Conservation (phyloP, 2,797 vertebrate species). For the Limnodromus scolopaceus region DNA sequence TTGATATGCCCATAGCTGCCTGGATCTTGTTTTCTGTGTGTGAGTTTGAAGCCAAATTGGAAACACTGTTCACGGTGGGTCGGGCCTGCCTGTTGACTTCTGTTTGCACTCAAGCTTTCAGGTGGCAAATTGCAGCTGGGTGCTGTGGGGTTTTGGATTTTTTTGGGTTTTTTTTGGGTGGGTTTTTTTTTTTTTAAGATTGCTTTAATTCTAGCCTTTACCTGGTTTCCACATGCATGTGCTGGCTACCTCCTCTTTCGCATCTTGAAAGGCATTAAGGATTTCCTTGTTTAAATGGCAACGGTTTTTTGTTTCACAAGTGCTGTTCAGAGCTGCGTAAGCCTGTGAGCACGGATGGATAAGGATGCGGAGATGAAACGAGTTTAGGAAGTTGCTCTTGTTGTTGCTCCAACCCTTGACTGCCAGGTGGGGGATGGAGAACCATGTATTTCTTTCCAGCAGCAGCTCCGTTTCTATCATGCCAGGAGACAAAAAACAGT, state of each 20-base stretch:
- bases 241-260: background rate
- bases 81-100: background rate
- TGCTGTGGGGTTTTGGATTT: background rate
- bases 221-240: background rate
- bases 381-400: background rate
- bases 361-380: background rate
- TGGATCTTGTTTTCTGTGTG: background rate
- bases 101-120: background rate
- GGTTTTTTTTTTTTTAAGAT: background rate
- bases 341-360: background rate
- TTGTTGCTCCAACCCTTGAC: background rate
- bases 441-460: background rate
- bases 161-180: no score
- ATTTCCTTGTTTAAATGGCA: background rate
- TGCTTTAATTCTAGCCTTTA: background rate
- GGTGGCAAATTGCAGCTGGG: background rate
- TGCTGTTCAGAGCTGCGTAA: background rate
- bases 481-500: background rate
- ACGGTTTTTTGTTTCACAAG: rapidly evolving
- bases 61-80: background rate
- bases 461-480: background rate
- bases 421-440: background rate
- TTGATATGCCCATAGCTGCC: background rate
- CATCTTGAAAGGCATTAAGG: background rate
- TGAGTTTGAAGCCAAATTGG: background rate